Percentiles rank a stretch among this genome's conserved stretches.
Conservation (phyloP, 2,888 invertebrate genomes). For the Plebejus melissa region DNA sequence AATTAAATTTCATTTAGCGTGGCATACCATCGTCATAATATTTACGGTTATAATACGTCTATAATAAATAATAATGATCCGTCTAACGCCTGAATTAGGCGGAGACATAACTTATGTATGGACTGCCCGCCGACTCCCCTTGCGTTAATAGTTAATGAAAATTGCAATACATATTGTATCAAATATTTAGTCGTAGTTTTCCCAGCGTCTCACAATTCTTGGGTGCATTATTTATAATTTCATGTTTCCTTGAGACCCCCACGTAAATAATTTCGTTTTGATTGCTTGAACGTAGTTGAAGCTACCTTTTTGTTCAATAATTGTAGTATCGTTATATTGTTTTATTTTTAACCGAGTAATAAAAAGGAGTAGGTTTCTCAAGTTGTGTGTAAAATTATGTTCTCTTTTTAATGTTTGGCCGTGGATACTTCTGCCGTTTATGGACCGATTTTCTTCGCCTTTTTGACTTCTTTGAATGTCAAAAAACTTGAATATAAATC, state of each 20-base stretch:
- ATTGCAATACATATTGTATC: conserved; percentile 74
- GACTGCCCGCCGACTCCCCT: conserved; percentile 49
- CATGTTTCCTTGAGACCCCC: conserved; percentile 63
- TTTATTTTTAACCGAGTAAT: neutral
- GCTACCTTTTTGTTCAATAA: neutral
- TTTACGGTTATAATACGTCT: conserved; percentile 27
- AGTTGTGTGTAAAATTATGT: too few species aligned
- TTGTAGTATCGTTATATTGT: neutral
- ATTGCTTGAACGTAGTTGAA: conserved; percentile 42
- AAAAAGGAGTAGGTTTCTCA: too few species aligned
- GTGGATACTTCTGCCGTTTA: too few species aligned
- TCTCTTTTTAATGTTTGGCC: too few species aligned
- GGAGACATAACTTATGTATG: conserved; percentile 62
- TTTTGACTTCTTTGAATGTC: too few species aligned
- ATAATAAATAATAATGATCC: conserved; percentile 26
- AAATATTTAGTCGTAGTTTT: conserved; percentile 71
- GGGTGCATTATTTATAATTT: conserved; percentile 73
- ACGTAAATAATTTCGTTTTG: conserved; percentile 62
- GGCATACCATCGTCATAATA: neutral
- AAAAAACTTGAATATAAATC: too few species aligned
- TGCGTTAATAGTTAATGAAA: conserved; percentile 73
- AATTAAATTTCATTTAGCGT: neutral
- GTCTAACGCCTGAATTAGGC: conserved; percentile 53
- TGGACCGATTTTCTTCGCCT: too few species aligned
- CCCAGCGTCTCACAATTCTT: conserved; percentile 47